phyloP scores from a whole-genome alignment of 2,797 vertebrate species.

The Mormyrops attenuatus region DNA sequence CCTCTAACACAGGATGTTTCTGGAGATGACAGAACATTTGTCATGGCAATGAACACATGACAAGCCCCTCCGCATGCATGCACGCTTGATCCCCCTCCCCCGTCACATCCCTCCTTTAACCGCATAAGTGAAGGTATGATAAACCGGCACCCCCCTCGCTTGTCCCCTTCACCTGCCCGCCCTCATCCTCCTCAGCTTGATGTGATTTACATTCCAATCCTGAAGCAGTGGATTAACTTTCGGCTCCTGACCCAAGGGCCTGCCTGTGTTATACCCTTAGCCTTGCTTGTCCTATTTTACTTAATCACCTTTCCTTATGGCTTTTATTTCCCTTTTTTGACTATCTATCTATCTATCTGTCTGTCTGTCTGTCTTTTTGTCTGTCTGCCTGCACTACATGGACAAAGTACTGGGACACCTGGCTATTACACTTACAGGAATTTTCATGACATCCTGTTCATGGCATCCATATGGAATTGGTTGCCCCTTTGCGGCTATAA shows the following conservation, averaged over 20 bases:
- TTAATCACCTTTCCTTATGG: slow-evolving; percentile 1
- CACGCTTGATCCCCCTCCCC: slow-evolving; percentile 49
- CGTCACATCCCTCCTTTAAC: slow-evolving; percentile 45
- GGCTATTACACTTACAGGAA: background rate
- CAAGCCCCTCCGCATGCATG: slow-evolving; percentile 38
- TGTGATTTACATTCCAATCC: slow-evolving; percentile 18
- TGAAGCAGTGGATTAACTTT: slow-evolving; percentile 1
- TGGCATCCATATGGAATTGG: background rate
- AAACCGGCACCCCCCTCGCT: slow-evolving; percentile 22
- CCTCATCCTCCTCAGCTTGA: background rate
- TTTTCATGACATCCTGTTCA: background rate
- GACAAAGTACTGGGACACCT: background rate
- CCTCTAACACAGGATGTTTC: slow-evolving; percentile 47
- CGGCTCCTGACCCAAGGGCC: background rate
- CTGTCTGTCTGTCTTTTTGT: background rate
- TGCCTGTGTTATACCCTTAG: background rate
- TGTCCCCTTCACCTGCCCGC: background rate
- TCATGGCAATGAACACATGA: slow-evolving; percentile 56
- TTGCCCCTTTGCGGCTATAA: background rate
- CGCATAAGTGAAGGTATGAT: slow-evolving; percentile 32
- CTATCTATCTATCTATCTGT: background rate
- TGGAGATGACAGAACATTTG: slow-evolving; percentile 43
- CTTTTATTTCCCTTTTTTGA: background rate
- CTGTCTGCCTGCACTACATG: background rate
- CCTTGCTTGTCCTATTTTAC: background rate